Base-by-base conservation (phyloP, 2,113 vertebrate genomes). In the Salvelinus fontinalis region DNA sequence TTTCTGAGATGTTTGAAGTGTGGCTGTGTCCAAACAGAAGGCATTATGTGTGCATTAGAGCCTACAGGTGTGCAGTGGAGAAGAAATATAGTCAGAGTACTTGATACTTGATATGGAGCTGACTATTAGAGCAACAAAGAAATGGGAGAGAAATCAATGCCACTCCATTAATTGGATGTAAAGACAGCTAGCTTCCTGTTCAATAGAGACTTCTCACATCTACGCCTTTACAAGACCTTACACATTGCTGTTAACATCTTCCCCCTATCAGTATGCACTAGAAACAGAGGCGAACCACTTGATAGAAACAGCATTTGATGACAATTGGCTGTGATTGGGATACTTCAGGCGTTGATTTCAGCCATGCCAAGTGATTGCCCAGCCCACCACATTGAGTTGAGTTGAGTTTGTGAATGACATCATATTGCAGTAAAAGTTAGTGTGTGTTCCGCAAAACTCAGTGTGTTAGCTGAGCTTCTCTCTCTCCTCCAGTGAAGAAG, bases 401-500 rank as follows among this genome's bases (percentile, higher is more conserved):
- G 51, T 13, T 11, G 59, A 62, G 59, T 22, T 62, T 54, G 20
- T 62, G 59, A 62, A 62, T 62, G n/a, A 62, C n/a, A 62, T 62
- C 59, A 62, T 22, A 22, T 16, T 67, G 65, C 65, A 31, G 51
- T 16, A 54, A 14, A 54, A 54, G 12, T 31, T 22, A 20, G 20
- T 69, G 8, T 39, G 14, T 39, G 29, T 68, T 54, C 49, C 2
- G 3, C 9, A 54, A 54, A 54, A 54, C 49, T 54, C 16, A 54
- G n/a, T 39, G n/a, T 44, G n/a, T 29, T 57, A 68, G 31, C 49
- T 65, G 12, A 8, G 51, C 22, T 26, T 44, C 74, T 76, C 26
- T 51, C n/a, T 66, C 67, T 24, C 24, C 26, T 67, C 26, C 26
- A 67, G n/a, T 74, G 78, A 78, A 70, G 71, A 48, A 39, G 70